phyloP scores from a whole-genome alignment of 2,797 vertebrate genomes.

The Salarias fasciatus region DNA sequence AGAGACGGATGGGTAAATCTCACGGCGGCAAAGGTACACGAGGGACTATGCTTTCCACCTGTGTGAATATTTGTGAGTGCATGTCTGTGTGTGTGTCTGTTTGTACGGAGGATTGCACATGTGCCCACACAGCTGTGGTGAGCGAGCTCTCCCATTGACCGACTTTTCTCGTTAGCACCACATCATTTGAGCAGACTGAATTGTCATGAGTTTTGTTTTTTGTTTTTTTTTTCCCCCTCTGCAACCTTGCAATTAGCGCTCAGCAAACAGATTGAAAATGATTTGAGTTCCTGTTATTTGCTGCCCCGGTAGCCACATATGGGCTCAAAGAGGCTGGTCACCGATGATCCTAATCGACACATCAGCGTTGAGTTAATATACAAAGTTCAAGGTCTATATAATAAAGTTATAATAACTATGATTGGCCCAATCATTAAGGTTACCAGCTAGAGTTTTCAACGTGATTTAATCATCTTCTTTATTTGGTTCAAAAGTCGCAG shows the following conservation, averaged over 20 bases:
- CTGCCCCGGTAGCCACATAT: slow-evolving; percentile 29
- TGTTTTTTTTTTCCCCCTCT: background rate
- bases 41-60: slow-evolving; percentile 67
- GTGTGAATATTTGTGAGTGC: slow-evolving; percentile 50
- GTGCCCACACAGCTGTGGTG: slow-evolving; percentile 58
- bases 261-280: slow-evolving; percentile 40
- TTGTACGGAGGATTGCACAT: slow-evolving; percentile 31
- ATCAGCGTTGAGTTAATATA: slow-evolving; percentile 1
- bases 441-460: too few relatives aligned
- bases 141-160: slow-evolving; percentile 24
- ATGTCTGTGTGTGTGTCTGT: background rate
- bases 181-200: slow-evolving; percentile 24
- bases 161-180: slow-evolving; percentile 37
- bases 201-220: too few relatives aligned
- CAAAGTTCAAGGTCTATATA: too few relatives aligned
- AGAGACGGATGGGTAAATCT: slow-evolving; percentile 63
- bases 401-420: too few relatives aligned
- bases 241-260: slow-evolving; percentile 33
- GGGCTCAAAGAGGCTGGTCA: too few relatives aligned
- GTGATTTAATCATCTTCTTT: too few relatives aligned
- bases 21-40: slow-evolving; percentile 39
- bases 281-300: slow-evolving; percentile 22
- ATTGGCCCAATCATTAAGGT: too few relatives aligned
- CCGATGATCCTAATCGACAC: background rate
- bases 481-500: too few relatives aligned